Conservation (phyloP, 2,113 vertebrate genomes). For the Arvicanthis niloticus region DNA sequence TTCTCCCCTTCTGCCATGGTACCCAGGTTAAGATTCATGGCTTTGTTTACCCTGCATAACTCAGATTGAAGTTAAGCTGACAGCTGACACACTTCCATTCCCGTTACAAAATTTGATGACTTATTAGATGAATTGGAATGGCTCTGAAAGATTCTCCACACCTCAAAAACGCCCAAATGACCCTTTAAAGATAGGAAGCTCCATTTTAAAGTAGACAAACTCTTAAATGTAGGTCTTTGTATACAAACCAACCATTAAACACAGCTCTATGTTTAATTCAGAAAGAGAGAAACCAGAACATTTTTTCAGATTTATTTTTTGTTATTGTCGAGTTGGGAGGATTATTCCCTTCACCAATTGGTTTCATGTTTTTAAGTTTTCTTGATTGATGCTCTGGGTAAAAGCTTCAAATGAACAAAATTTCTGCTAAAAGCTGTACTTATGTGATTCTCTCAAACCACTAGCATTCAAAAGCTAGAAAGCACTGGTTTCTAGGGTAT, state of each 20-base stretch:
- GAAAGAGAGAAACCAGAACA: conserved; percentile 56
- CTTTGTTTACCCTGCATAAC: conserved; percentile 63
- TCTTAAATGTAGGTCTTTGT: conserved; percentile 50
- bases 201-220: conserved; percentile 58
- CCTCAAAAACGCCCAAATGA: conserved; percentile 60
- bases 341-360: conserved; percentile 77
- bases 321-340: conserved; percentile 74
- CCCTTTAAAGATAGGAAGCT: conserved; percentile 70
- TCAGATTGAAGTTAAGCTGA: conserved; percentile 70
- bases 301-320: conserved; percentile 74
- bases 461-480: conserved; percentile 72
- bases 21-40: conserved; percentile 25
- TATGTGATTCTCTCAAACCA: conserved; percentile 72
- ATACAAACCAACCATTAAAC: conserved; percentile 64
- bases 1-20: background rate
- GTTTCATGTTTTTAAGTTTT: conserved; percentile 76
- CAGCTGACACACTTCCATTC: background rate
- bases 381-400: conserved; percentile 80
- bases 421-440: conserved; percentile 78
- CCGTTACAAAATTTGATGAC: conserved; percentile 47
- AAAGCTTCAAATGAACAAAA: conserved; percentile 78
- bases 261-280: conserved; percentile 53
- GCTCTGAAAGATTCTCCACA: conserved; percentile 54
- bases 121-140: conserved; percentile 50
- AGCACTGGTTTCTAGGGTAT: conserved; percentile 78